Percentiles rank a stretch among this genome's conserved stretches.
These are phyloP conservation scores for Anniella stebbinsi DNA, from an alignment of 2,797 vertebrate species.

Conservation along the genomic window DNA sequence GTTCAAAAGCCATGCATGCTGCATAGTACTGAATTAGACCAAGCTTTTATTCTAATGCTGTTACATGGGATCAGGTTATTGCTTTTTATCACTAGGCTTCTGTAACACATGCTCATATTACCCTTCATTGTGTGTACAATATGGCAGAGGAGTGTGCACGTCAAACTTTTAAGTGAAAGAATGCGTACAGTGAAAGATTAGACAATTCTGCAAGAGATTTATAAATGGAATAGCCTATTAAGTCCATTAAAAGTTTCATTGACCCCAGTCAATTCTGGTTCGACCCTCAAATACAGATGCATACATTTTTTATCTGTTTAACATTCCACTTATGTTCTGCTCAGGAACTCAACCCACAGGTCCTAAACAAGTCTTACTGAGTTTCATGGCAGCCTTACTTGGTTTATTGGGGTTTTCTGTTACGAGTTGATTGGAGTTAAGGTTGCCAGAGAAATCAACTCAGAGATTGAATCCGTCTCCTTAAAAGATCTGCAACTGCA, in stretches of 20 bases:
- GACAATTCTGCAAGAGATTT: slow-evolving; percentile 38
- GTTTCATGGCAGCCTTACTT: not conserved
- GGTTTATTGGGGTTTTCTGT: not conserved
- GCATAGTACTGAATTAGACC: slow-evolving; percentile 42
- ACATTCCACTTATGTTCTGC: not conserved
- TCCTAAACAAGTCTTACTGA: not conserved
- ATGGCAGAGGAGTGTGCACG: slow-evolving; percentile 56
- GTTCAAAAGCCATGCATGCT: slow-evolving; percentile 35
- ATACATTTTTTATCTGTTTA: slow-evolving; percentile 48
- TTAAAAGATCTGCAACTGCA: not conserved
- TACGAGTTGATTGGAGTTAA: not conserved
- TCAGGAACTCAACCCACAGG: not conserved
- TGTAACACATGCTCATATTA: slow-evolving; percentile 63
- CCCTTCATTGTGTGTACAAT: slow-evolving; percentile 66
- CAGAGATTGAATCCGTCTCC: not conserved
- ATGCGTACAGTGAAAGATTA: slow-evolving; percentile 50
- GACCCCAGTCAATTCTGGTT: slow-evolving; percentile 64
- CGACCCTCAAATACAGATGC: slow-evolving; percentile 64
- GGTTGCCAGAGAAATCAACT: not conserved
- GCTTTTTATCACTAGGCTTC: slow-evolving; percentile 64
- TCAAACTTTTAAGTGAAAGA: slow-evolving; percentile 61
- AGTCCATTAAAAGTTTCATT: slow-evolving; percentile 53
- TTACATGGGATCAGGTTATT: slow-evolving; percentile 29
- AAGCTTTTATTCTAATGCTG: slow-evolving; percentile 59
- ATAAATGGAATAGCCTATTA: not conserved